These are phyloP conservation scores for Cyrtorhinus lividipennis DNA, from an alignment of 1,140 invertebrate genomes.

Conservation along the genomic window DNA sequence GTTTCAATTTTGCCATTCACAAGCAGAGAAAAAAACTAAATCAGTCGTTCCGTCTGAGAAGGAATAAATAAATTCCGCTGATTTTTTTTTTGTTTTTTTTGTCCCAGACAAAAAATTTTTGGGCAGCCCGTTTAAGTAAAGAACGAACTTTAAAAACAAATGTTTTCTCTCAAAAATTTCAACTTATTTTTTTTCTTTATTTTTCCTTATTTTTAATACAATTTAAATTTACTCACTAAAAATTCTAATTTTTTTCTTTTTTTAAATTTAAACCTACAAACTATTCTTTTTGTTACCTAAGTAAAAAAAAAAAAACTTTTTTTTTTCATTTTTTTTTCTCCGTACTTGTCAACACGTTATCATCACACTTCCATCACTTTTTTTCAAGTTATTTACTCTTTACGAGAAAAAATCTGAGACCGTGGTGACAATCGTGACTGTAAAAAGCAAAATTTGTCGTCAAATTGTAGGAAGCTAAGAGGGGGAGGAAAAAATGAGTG, in stretches of 20 bases:
- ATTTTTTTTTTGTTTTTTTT: background rate
- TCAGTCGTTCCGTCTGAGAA: background rate
- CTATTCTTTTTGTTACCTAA: background rate
- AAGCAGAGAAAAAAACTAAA: background rate
- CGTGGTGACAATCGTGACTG: background rate
- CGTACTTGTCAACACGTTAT: too few relatives aligned
- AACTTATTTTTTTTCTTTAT: background rate
- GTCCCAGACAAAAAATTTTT: background rate
- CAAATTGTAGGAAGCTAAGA: background rate
- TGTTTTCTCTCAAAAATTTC: background rate
- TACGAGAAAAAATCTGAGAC: background rate
- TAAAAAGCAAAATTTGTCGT: background rate
- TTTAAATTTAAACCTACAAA: slow-evolving; percentile 8
- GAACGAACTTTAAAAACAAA: background rate
- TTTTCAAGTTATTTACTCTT: too few relatives aligned
- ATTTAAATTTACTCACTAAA: slow-evolving; percentile 3
- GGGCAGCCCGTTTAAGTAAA: background rate
- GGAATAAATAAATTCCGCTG: background rate
- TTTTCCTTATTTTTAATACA: slow-evolving; percentile 3
- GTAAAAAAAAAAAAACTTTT: too few relatives aligned
- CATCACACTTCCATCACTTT: too few relatives aligned
- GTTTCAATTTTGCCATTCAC: too few relatives aligned
- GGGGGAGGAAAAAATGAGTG: background rate
- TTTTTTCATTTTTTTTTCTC: too few relatives aligned
- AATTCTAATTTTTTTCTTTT: slow-evolving; percentile 4